A percentile compares a stretch with the other conserved stretches of the same genome.
phyloP scores from a whole-genome alignment of 1,140 invertebrate species.

The Papilio polyxenes region DNA sequence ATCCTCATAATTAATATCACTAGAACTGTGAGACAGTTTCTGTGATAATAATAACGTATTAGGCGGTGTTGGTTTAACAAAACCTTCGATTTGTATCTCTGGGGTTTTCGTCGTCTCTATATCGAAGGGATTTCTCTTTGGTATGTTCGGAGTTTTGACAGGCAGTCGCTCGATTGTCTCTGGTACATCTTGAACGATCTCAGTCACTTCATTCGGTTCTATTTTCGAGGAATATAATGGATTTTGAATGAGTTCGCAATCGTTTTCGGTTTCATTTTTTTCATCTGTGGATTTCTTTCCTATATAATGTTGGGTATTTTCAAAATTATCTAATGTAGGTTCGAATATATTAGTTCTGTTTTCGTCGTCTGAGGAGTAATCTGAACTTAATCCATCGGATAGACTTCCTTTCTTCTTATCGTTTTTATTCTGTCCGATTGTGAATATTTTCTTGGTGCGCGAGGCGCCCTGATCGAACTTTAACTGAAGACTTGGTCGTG shows the following conservation, averaged over 20 bases:
- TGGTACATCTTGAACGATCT: conserved; percentile 39
- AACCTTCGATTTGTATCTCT: conserved; percentile 71
- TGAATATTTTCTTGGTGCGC: conserved; percentile 78
- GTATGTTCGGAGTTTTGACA: conserved; percentile 64
- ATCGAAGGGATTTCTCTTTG: conserved; percentile 82
- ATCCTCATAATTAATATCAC: conserved; percentile 81
- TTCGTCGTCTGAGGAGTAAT: conserved; percentile 78
- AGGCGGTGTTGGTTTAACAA: conserved; percentile 76
- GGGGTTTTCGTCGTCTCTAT: conserved; percentile 57
- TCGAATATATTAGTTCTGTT: conserved; percentile 79
- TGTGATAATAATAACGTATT: conserved; percentile 81
- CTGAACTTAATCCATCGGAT: conserved; percentile 77
- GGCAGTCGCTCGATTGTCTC: conserved; percentile 51
- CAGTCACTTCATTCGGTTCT: conserved; percentile 65
- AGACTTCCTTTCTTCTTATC: conserved; percentile 76
- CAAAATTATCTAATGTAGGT: conserved; percentile 78
- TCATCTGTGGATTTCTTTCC: conserved; percentile 55
- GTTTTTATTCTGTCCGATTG: conserved; percentile 71
- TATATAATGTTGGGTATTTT: conserved; percentile 78
- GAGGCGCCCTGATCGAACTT: conserved; percentile 71
- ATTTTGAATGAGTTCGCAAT: conserved; percentile 75
- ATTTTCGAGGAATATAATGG: conserved; percentile 78
- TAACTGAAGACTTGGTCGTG: conserved; percentile 69
- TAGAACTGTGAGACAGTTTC: conserved; percentile 86
- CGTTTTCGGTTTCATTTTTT: conserved; percentile 62